A percentile compares a stretch with the other conserved stretches of the same genome.
Conservation (phyloP, 2,797 vertebrate species). For the Anguilla pacifica region DNA sequence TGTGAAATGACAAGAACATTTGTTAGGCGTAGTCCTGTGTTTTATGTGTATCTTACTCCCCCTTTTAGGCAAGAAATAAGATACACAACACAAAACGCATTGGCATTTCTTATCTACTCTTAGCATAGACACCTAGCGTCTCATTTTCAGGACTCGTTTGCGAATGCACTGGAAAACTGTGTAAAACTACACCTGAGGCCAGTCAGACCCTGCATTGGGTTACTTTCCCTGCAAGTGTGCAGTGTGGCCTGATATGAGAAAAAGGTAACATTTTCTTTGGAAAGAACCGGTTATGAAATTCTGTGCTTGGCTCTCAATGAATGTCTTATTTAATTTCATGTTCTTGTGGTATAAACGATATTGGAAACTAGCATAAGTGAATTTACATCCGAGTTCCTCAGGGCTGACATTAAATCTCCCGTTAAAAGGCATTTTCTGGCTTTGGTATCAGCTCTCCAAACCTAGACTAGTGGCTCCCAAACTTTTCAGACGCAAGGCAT, state of each 20-base stretch:
- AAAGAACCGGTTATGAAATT: not conserved
- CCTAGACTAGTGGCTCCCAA: not conserved
- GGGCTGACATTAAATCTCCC: not conserved
- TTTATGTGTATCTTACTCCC: not conserved
- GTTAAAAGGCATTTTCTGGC: not conserved
- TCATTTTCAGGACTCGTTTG: not conserved
- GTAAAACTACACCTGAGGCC: not conserved
- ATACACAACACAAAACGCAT: not conserved
- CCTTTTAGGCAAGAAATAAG: not conserved
- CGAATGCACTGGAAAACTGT: not conserved
- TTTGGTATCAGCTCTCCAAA: not conserved
- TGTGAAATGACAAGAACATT: not conserved
- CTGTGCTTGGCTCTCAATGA: constrained; percentile 1
- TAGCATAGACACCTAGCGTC: not conserved
- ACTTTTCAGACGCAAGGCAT: too few relatives aligned
- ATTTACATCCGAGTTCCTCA: not conserved
- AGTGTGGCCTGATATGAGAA: not conserved
- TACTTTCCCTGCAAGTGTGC: not conserved
- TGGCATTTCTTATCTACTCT: not conserved
- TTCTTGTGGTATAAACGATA: not conserved
- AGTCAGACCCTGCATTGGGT: not conserved
- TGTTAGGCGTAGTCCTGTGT: not conserved
- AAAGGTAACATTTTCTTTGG: not conserved
- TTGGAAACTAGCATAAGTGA: not conserved
- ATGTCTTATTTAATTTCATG: not conserved